Evolutionary conservation across 2,113 vertebrate species (phyloP).

Genomic region (western clawed frog (Xenopus tropicalis)): DNA sequence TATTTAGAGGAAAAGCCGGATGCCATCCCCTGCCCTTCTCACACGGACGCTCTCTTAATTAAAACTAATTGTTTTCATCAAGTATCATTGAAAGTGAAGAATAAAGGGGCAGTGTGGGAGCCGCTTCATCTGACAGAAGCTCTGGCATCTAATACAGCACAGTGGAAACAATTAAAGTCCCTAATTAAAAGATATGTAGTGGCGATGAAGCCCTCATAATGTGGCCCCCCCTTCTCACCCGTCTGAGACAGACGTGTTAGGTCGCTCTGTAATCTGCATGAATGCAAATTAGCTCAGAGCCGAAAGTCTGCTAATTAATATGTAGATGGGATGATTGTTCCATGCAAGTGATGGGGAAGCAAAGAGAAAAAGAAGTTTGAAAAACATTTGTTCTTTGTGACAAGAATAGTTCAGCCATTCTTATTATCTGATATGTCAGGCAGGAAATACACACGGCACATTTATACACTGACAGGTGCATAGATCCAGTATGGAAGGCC

Average conservation of each 20-base stretch:
- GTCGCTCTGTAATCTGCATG: conserved; percentile 13
- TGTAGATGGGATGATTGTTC: conserved; percentile 27
- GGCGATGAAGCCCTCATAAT: conserved; percentile 21
- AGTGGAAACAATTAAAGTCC: conserved; percentile 30
- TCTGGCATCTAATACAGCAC: conserved; percentile 34
- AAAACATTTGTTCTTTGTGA: not conserved
- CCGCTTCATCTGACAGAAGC: conserved; percentile 32
- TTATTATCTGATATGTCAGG: too few species aligned
- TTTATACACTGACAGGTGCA: too few species aligned
- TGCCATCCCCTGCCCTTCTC: conserved; percentile 32
- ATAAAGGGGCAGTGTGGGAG: conserved; percentile 37
- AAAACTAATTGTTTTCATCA: conserved; percentile 42
- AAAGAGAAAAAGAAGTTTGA: conserved; percentile 5
- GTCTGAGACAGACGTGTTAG: conserved; percentile 18
- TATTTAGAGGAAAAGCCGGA: conserved; percentile 19
- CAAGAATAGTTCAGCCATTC: too few species aligned
- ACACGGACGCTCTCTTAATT: conserved; percentile 35
- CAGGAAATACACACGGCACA: too few species aligned
- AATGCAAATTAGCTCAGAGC: conserved; percentile 27
- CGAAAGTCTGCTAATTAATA: conserved; percentile 23
- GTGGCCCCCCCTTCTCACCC: not conserved
- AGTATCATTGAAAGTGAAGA: conserved; percentile 37
- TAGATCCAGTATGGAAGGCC: too few species aligned
- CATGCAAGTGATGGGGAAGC: not conserved
- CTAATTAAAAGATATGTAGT: conserved; percentile 42